phyloP scores from a whole-genome alignment of 2,113 vertebrate species.

The Triplophysa dalaica region DNA sequence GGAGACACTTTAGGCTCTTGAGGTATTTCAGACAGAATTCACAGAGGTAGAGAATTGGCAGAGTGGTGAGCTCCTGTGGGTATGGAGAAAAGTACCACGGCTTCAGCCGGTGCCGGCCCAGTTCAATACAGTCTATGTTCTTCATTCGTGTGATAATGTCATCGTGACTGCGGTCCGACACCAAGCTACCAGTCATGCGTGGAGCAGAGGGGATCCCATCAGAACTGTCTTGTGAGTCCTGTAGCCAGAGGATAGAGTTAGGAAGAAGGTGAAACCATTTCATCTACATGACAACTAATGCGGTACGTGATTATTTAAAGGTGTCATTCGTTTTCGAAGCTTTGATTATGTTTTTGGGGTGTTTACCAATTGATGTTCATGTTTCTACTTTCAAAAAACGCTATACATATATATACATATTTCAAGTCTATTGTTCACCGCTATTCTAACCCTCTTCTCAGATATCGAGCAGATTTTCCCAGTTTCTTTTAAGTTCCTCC shows the following conservation, averaged over 20 bases:
- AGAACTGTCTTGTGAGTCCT: slow-evolving; percentile 94
- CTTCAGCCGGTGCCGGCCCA: slow-evolving; percentile 90
- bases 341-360: no score
- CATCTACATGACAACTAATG: background rate
- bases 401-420: no score
- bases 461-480: no score
- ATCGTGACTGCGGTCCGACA: slow-evolving; percentile 93
- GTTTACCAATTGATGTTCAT: no score
- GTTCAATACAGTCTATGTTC: slow-evolving; percentile 92
- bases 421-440: no score
- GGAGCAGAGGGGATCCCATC: slow-evolving; percentile 88
- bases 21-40: slow-evolving; percentile 96
- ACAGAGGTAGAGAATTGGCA: slow-evolving; percentile 94
- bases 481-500: no score
- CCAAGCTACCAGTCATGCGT: slow-evolving; percentile 91
- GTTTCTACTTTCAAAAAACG: no score
- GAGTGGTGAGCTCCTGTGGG: slow-evolving; percentile 87
- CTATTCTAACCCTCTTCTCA: no score
- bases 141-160: slow-evolving; percentile 96
- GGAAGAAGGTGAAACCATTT: background rate
- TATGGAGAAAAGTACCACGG: slow-evolving; percentile 97
- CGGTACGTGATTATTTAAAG: no score
- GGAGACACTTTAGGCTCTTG: slow-evolving; percentile 93
- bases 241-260: slow-evolving; percentile 19
- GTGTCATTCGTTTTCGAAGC: no score